Base-by-base conservation (phyloP, 2,888 invertebrate species). In the Cephus rjabovi region DNA sequence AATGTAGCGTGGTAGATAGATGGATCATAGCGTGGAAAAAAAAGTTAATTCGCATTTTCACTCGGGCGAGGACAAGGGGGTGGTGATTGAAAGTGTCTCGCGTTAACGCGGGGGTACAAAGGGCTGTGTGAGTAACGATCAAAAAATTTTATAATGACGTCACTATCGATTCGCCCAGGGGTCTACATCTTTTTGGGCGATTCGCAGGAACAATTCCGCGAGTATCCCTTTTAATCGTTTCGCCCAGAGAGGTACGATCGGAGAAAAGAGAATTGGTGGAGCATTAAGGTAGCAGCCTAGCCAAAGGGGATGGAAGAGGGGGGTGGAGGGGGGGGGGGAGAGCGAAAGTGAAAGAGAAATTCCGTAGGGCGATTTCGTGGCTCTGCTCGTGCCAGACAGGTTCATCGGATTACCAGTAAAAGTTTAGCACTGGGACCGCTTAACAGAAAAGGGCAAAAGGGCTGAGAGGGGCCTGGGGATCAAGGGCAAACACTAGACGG, bases 1-100 rank as follows among this genome's bases (percentile, higher is more conserved):
- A 90, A 90, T 90, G 90, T 90, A 90, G 85, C 89, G 90, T 89
- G 86, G 82, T 87, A 90, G 89, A 90, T 90, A 88, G 88, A 90
- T 88, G 87, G 85, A 84, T 87, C 81, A 83, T 77, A 56, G 23
- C 84, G 81, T 83, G 84, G 82, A 79, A 85, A 87, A 85, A 87
- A 86, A 87, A 87, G 87, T 89, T 89, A 87, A 89, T 89, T 89
- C 87, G 83, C 82, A 85, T 86, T 88, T 88, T 89, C 86, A 85
- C 87, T 88, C 83, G 77, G 84, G 78, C 82, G 82, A 79, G 4
- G 74, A 34, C 35, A 15, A 74, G 37, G 56, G 40, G 37, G 37
- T 84, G 37, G 37, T 84, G 86, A 86, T 84, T 82, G 84, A 84
- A 87, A 86, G 83, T 82, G 79, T 81, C 71, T 35, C 31, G 12